Evolutionary conservation across 2,797 vertebrate genomes (phyloP).

Genomic region (Harpagifer antarcticus): DNA sequence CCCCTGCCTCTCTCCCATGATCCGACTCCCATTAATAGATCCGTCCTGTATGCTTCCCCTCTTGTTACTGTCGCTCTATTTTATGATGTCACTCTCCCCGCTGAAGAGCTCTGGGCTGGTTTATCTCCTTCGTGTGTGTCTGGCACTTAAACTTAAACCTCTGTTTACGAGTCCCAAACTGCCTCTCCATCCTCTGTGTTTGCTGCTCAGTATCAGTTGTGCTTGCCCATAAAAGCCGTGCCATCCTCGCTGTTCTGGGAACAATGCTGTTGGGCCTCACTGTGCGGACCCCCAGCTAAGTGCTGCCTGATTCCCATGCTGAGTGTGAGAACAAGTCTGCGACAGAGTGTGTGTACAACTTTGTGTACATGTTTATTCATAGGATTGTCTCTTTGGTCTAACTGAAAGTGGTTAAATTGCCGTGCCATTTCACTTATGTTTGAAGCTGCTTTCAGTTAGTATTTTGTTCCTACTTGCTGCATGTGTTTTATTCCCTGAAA

Average conservation of each 20-base stretch:
- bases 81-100: conserved; percentile 84
- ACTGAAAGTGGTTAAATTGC: conserved; percentile 13
- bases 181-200: conserved; percentile 72
- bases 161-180: conserved; percentile 84
- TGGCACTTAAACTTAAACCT: conserved; percentile 85
- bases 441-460: conserved; percentile 4
- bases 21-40: conserved; percentile 77
- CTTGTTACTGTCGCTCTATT: conserved; percentile 79
- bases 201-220: conserved; percentile 64
- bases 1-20: conserved; percentile 50
- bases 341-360: conserved; percentile 2
- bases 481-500: conserved; percentile 17
- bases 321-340: conserved; percentile 41
- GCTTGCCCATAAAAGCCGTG: conserved; percentile 67
- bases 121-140: conserved; percentile 79
- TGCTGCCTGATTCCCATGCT: conserved; percentile 37
- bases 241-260: conserved; percentile 51
- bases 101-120: conserved; percentile 79
- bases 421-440: conserved; percentile 17
- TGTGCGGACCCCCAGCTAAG: conserved; percentile 52
- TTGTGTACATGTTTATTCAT: not conserved
- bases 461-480: conserved; percentile 14
- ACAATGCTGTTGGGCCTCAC: conserved; percentile 34
- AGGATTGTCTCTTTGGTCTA: conserved; percentile 6
- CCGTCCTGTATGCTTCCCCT: conserved; percentile 78